Base-by-base conservation (phyloP, 2,797 vertebrate genomes). In the Yasuhikotakia modesta region DNA sequence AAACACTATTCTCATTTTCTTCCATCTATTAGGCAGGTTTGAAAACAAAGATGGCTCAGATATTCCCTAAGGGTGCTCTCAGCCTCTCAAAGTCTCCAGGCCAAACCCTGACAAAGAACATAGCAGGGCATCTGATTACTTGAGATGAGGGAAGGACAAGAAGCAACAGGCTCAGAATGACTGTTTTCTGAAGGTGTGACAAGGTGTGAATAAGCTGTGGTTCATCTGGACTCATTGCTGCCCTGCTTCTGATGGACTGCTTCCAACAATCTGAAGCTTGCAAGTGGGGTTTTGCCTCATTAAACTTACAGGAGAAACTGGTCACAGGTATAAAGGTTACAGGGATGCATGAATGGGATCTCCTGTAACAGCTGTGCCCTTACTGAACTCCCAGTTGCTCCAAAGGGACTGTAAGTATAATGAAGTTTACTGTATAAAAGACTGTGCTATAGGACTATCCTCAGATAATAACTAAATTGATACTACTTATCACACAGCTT, bases 211-310 rank as follows among this genome's bases (percentile, higher is more conserved):
- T 35, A 63, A 77, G 76, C 22, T 46, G 21, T 67, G 76, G 39
- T 66, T 64, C 71, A 77, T 83, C 76, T 55, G 67, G 79, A 82
- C 76, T 46, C 53, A 76, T 53, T 45, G 53, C 14, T 35, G 27
- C 30, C 55, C 45, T 11, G 35, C 14, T 2, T 30, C 66, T 50
- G 32, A 58, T 78, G 57, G 75, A 77, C 65, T 27, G 27, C 27
- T 27, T 68, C 13, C 7, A 66, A 43, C 50, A 21, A 66, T 57
- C 53, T 57, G 2, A 39, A 39, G 2, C 21, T 35, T 27, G 60
- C 64, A 11, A 7, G 22, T 57, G 14, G 16, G 52, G 3, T 8
- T 12, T 11, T 22, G 61, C 2, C 11, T 76, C 43, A 60, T 76
- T 76, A 1, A 58, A 48, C 24, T 4, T 68, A 5, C 35, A 27